A percentile compares a stretch with the other conserved stretches of the same genome.
These are phyloP conservation scores for Gasterosteus nipponicus DNA, from an alignment of 2,113 vertebrate species.

Conservation along the genomic window DNA sequence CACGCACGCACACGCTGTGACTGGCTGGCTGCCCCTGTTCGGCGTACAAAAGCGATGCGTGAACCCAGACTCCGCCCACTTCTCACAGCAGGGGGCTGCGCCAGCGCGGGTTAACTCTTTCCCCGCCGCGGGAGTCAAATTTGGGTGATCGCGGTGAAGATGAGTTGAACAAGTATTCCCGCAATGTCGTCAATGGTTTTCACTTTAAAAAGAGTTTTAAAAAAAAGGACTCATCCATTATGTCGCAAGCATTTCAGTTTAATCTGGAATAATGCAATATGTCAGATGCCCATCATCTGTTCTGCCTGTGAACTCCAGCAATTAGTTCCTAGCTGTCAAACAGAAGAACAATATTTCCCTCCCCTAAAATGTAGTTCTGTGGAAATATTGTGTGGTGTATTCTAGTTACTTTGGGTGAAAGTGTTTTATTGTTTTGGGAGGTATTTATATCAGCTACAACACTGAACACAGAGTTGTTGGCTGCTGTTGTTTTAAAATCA, in stretches of 20 bases:
- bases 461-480: not conserved
- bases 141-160: not conserved
- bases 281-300: not conserved
- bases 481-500: not conserved
- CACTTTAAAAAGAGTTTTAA: not conserved
- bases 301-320: not conserved
- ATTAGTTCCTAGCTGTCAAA: not conserved
- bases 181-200: not conserved
- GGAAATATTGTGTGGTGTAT: not conserved
- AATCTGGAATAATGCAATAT: not conserved
- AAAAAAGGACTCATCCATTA: not conserved
- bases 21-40: conserved; percentile 19
- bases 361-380: not conserved
- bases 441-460: not conserved
- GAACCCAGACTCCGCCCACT: conserved; percentile 60
- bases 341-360: not conserved
- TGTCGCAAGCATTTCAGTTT: not conserved
- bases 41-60: conserved; percentile 49
- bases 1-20: not conserved
- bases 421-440: not conserved
- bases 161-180: too few relatives aligned
- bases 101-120: conserved; percentile 55
- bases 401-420: not conserved
- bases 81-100: conserved; percentile 15
- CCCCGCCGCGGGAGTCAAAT: not conserved